Evolutionary conservation across 1,140 invertebrate genomes (phyloP).

Genomic region (Vollenhovia emeryi): DNA sequence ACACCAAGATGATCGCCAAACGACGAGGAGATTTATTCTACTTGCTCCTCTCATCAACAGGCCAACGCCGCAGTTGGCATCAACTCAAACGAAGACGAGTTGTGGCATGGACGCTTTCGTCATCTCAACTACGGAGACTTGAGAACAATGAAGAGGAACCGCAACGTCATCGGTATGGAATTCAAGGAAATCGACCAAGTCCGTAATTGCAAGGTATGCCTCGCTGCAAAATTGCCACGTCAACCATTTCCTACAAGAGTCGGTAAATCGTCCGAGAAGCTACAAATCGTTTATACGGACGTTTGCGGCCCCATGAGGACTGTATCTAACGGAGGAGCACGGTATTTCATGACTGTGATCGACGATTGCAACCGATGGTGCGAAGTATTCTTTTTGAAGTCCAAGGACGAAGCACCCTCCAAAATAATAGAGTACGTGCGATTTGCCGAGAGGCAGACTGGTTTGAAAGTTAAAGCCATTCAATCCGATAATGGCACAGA

Average conservation of each 20-base stretch:
- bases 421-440: background rate
- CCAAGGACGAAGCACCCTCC: background rate
- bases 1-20: background rate
- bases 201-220: no score
- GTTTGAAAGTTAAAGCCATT: background rate
- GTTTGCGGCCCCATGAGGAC: background rate
- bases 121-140: background rate
- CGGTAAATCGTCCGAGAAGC: background rate
- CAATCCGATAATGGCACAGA: background rate
- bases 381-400: background rate
- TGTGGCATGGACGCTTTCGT: no score
- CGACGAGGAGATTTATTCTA: background rate
- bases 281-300: background rate
- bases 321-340: no score
- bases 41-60: background rate
- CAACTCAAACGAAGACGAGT: no score
- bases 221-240: no score
- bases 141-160: background rate
- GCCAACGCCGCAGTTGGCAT: no score
- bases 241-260: background rate
- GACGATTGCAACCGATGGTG: background rate
- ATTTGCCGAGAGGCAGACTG: background rate
- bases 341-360: background rate
- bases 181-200: no score
- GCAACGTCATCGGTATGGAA: no score